phyloP scores from a whole-genome alignment of 2,888 invertebrate genomes.

The Tyria jacobaeae region DNA sequence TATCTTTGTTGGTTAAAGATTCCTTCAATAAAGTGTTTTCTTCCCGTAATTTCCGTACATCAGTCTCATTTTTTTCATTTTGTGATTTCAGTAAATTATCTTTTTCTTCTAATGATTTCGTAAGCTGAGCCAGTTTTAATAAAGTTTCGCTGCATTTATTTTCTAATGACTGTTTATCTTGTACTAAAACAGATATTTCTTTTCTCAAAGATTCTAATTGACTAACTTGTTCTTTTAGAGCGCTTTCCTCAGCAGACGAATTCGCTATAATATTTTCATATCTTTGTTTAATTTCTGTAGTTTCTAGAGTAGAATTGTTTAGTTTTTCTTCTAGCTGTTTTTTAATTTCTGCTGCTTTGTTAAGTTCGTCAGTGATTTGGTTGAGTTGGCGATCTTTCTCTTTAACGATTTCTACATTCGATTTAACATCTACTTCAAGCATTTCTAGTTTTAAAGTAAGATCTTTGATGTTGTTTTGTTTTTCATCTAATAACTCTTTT shows the following conservation, averaged over 20 bases:
- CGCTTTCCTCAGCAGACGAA: constrained; percentile 75
- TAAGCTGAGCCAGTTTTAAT: constrained; percentile 62
- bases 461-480: constrained; percentile 75
- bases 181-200: constrained; percentile 66
- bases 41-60: constrained; percentile 64
- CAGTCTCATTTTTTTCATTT: constrained; percentile 62
- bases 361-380: constrained; percentile 71
- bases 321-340: constrained; percentile 80
- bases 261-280: constrained; percentile 76
- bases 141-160: constrained; percentile 62
- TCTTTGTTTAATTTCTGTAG: constrained; percentile 73
- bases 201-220: constrained; percentile 72
- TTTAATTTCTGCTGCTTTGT: constrained; percentile 74
- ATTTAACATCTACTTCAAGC: constrained; percentile 79
- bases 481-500: constrained; percentile 68
- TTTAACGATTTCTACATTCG: constrained; percentile 74
- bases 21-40: constrained; percentile 66
- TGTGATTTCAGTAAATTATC: constrained; percentile 69
- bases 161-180: constrained; percentile 72
- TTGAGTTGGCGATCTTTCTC: constrained; percentile 83
- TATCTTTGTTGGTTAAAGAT: constrained; percentile 63
- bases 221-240: constrained; percentile 72
- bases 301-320: constrained; percentile 71
- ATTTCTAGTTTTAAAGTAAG: constrained; percentile 77
- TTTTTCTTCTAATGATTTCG: constrained; percentile 69